These are phyloP conservation scores for Pachyrhynchus sulphureomaculatus DNA, from an alignment of 1,140 invertebrate species.

Conservation along the genomic window DNA sequence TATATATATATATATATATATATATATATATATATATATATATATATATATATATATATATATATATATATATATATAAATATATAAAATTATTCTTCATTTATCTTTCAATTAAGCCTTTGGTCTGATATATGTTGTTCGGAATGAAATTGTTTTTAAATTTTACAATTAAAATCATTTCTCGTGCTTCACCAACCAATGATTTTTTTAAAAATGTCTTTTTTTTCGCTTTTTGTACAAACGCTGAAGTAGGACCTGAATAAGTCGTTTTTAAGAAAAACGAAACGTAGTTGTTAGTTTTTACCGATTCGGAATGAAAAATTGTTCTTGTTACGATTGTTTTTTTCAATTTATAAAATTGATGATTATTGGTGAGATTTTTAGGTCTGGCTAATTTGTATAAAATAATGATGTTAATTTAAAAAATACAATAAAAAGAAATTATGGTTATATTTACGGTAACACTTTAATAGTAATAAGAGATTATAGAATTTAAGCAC, in stretches of 20 bases:
- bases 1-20: too few relatives aligned
- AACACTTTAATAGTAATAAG: too few relatives aligned
- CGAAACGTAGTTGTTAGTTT: slow-evolving; percentile 33
- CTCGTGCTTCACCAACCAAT: neutral
- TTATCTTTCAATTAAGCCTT: too few relatives aligned
- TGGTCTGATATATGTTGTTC: too few relatives aligned
- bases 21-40: too few relatives aligned
- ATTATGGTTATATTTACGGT: too few relatives aligned
- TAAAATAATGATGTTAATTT: neutral
- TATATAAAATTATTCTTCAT: too few relatives aligned
- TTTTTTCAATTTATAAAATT: slow-evolving; percentile 26
- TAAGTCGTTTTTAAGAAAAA: slow-evolving; percentile 29
- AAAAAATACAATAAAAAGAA: neutral
- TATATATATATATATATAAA: too few relatives aligned
- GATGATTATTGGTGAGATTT: neutral
- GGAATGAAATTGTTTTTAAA: too few relatives aligned
- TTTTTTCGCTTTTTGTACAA: slow-evolving; percentile 35
- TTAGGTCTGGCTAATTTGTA: neutral
- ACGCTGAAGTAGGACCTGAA: slow-evolving; percentile 23
- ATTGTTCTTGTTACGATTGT: slow-evolving; percentile 35
- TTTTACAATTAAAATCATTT: neutral
- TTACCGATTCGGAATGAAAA: slow-evolving; percentile 24
- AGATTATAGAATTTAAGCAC: too few relatives aligned
- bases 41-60: too few relatives aligned
- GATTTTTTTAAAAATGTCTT: neutral